Percentiles rank a stretch among this genome's conserved stretches.
Conservation (phyloP, 2,113 vertebrate species). For the Clarias batrachus region DNA sequence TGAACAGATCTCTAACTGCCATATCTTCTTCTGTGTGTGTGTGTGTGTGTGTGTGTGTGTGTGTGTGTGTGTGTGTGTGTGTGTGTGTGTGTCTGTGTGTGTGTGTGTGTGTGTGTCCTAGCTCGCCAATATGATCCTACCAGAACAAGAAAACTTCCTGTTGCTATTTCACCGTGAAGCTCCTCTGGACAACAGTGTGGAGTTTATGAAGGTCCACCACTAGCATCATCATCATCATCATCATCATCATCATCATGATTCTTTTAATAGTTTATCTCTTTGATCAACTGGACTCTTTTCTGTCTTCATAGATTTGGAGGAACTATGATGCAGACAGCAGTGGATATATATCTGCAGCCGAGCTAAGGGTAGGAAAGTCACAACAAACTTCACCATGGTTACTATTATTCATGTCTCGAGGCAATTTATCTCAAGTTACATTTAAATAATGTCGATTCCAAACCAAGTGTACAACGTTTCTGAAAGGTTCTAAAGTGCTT, state of each 20-base stretch:
- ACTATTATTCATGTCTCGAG: neutral
- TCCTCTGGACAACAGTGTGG: conserved; percentile 90
- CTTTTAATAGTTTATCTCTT: neutral
- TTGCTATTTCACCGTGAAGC: conserved; percentile 88
- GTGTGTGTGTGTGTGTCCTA: conserved; percentile 55
- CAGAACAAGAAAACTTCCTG: conserved; percentile 92
- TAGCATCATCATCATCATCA: neutral
- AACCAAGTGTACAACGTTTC: neutral
- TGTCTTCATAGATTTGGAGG: conserved; percentile 87
- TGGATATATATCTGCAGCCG: conserved; percentile 88
- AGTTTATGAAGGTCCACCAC: conserved; percentile 87
- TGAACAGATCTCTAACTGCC: neutral
- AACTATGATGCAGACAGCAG: conserved; percentile 92
- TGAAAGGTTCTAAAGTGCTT: neutral
- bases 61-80: neutral
- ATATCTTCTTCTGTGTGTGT: neutral
- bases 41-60: neutral
- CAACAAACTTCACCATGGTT: neutral
- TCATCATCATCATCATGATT: neutral
- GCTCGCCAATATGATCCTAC: conserved; percentile 88
- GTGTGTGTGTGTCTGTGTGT: neutral
- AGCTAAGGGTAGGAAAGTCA: conserved; percentile 76
- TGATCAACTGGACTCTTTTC: conserved; percentile 10
- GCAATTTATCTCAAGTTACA: neutral
- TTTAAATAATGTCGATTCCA: neutral